phyloP scores from a whole-genome alignment of 2,888 invertebrate species.

The Colletes collaris region DNA sequence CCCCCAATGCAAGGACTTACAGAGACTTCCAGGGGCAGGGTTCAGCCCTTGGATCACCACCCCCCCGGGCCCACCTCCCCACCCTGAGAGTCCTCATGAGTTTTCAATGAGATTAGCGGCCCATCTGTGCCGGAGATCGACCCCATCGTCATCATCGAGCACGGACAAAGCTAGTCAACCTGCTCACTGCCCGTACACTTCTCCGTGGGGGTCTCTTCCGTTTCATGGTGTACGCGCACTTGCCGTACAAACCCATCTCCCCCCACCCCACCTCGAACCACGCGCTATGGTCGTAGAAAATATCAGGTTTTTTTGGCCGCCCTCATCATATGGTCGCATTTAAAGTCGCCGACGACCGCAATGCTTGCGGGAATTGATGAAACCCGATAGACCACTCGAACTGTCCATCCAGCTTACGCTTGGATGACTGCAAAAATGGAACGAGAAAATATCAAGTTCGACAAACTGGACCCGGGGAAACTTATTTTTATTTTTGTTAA shows the following conservation, averaged over 20 bases:
- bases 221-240: conserved; percentile 69
- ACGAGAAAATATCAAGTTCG: no score
- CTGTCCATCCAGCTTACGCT: not conserved
- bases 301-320: conserved; percentile 72
- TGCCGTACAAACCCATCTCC: conserved; percentile 68
- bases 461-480: no score
- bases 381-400: conserved; percentile 16
- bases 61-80: conserved; percentile 53
- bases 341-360: conserved; percentile 76
- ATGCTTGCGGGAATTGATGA: conserved; percentile 64
- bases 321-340: conserved; percentile 79
- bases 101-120: conserved; percentile 83
- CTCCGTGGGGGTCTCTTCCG: conserved; percentile 71
- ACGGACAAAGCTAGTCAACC: conserved; percentile 82
- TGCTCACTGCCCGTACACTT: conserved; percentile 76
- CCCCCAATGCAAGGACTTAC: conserved; percentile 73
- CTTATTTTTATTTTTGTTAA: no score
- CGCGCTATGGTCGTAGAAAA: conserved; percentile 54
- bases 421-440: no score
- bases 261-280: not conserved
- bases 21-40: conserved; percentile 68
- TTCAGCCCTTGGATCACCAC: conserved; percentile 64
- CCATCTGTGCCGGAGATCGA: conserved; percentile 82
- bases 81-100: conserved; percentile 81
- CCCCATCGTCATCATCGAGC: conserved; percentile 81